Base-by-base conservation (phyloP, 2,888 invertebrate species). In the Chymomyza amoena region DNA sequence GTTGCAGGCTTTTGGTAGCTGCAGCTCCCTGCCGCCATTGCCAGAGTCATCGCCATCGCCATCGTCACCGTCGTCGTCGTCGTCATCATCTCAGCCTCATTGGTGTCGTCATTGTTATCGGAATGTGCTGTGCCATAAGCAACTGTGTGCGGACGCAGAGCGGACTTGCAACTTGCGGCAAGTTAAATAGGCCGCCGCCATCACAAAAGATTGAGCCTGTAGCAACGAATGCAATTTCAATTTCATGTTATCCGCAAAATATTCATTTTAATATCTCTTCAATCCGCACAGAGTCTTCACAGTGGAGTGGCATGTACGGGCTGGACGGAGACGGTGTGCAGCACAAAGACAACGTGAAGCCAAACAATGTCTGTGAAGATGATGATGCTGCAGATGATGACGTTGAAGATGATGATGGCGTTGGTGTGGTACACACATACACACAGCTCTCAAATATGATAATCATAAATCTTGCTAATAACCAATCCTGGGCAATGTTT, bases 391-490 rank as follows among this genome's bases (percentile, higher is more conserved):
- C 16, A 68, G 68, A 59, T 65, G 64, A 52, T 57, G 73, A 69
- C 77, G 79, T 64, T 54, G 54, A 16, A 13, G 68, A 59, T 65
- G 64, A 52, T 57, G 57, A 61, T 67, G 54, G 63, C 60, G 62
- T 54, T 65, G 32, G 13, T 61, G 39, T 28, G 25, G 20, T 57
- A 70, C 70, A 70, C 57, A 45, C 9, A 9, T 16, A 16, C 62
- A 61, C 28, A 61, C 61, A 73, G 28, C 75, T 74, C 77, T 82
- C 81, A 88, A 88, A 90, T 90, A 90, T 91, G 89, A 90, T 88
- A 90, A 89, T 89, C 90, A 91, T 90, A 91, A 91, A 90, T 89
- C 88, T 90, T 87, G 88, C 90, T 90, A 90, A 91, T 91, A 91
- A 90, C 91, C 91, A 91, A 91, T 91, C 91, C 89, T 81, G 81